Base-by-base conservation (phyloP, 2,888 invertebrate species). In the Theristus sp. region DNA sequence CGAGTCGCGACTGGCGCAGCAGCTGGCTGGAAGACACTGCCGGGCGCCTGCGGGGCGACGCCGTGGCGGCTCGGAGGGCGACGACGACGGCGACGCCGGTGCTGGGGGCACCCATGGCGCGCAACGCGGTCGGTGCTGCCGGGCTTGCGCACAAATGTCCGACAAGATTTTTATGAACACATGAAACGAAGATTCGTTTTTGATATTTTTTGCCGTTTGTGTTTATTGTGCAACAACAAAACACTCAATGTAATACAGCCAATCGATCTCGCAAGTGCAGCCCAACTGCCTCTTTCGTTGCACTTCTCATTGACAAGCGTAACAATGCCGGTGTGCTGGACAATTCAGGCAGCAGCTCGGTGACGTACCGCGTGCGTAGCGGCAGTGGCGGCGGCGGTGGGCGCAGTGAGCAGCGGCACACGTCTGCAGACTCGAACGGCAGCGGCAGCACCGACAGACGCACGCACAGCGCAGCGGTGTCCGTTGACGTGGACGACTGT, bases 31-130 rank as follows among this genome's bases (percentile, higher is more conserved):
- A n/a, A n/a, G n/a, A n/a, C n/a, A n/a, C n/a, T n/a, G n/a, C n/a
- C n/a, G n/a, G n/a, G n/a, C n/a, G n/a, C n/a, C n/a, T n/a, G n/a
- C 13, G 6, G 38, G 38, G 10, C 38, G 38, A 13, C 10, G 38
- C 10, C 49, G 66, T 31, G 64, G 64, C 17, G 63, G 66, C 46
- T 64, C 66, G 6, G 63, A 64, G 52, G 66, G 66, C 47, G 65
- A 64, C 31, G 66, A 65, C 28, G 64, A 65, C 31, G 66, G 67
- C 29, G 65, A 67, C n/a, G 65, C 64, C 46, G 62, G 65, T 30
- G 66, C n/a, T n/a, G n/a, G 24, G 22, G 29, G 31, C 20, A 53
- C 59, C 22, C 13, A 53, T 26, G 52, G 31, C 29, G 59, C 24
- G 27, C 22, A 6, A 38, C 38, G 20, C 10, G 10, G 38, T 38